These are phyloP conservation scores for Ypsolopha sequella DNA, from an alignment of 2,888 invertebrate species.

Conservation along the genomic window DNA sequence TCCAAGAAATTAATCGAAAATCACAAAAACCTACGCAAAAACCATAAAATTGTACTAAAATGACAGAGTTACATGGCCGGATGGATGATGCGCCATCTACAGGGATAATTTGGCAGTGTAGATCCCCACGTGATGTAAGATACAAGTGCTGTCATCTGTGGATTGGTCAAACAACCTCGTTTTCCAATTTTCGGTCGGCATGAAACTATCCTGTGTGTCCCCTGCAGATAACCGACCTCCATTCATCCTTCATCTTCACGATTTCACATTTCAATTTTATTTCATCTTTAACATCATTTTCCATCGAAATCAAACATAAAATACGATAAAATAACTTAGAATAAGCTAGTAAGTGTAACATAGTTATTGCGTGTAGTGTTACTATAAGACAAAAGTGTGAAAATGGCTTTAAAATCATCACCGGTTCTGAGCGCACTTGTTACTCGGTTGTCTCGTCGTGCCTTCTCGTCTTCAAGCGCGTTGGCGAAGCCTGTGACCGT, in stretches of 20 bases:
- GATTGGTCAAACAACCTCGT: too few relatives aligned
- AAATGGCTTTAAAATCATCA: conserved; percentile 64
- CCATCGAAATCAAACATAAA: conserved; percentile 21
- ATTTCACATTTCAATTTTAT: conserved; percentile 18
- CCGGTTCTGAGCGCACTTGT: conserved; percentile 44
- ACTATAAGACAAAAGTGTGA: background rate
- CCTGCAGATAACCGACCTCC: conserved; percentile 57
- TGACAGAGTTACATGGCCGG: too few relatives aligned
- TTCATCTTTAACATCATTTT: conserved; percentile 45
- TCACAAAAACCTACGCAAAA: too few relatives aligned
- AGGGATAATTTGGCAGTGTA: too few relatives aligned
- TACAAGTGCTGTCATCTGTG: too few relatives aligned
- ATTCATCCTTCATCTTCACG: conserved; percentile 53
- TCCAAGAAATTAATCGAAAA: too few relatives aligned
- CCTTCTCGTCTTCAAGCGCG: conserved; percentile 50
- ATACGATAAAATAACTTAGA: conserved; percentile 19
- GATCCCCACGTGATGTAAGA: too few relatives aligned
- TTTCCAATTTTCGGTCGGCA: too few relatives aligned
- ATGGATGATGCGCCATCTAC: too few relatives aligned
- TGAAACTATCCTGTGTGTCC: too few relatives aligned
- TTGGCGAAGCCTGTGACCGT: conserved; percentile 84
- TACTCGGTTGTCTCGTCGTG: conserved; percentile 41
- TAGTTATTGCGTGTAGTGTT: conserved; percentile 20
- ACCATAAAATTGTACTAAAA: too few relatives aligned
- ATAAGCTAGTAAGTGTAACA: conserved; percentile 21